Percentiles rank a stretch among this genome's conserved stretches.
These are phyloP conservation scores for Esox masquinongy DNA, from an alignment of 2,797 vertebrate genomes.

Conservation along the genomic window DNA sequence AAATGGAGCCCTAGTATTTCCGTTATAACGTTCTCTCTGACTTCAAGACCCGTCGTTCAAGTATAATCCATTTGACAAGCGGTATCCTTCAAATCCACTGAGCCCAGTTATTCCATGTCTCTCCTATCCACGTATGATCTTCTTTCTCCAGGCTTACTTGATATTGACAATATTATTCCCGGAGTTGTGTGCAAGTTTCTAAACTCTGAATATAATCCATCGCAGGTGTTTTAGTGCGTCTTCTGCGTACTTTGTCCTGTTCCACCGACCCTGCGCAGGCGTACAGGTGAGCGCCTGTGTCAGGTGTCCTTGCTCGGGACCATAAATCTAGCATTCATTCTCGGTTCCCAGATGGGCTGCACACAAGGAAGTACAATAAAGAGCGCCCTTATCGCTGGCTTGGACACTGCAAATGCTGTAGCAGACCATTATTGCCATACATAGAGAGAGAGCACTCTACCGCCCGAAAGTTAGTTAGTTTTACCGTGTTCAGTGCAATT, in stretches of 20 bases:
- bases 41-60: constrained; percentile 38
- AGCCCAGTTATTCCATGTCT: background rate
- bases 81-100: background rate
- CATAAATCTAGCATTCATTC: constrained; percentile 42
- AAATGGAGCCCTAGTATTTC: constrained; percentile 52
- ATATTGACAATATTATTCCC: background rate
- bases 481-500: no score
- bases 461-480: no score
- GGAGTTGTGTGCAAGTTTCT: background rate
- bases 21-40: constrained; percentile 9
- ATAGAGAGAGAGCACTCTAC: background rate
- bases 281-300: constrained; percentile 33
- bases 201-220: constrained; percentile 24
- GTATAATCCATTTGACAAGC: constrained; percentile 62
- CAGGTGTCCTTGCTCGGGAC: constrained; percentile 30
- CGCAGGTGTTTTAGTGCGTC: constrained; percentile 23
- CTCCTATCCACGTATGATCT: background rate
- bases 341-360: constrained; percentile 29
- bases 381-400: constrained; percentile 24
- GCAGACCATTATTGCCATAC: constrained; percentile 9
- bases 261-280: constrained; percentile 55
- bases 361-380: constrained; percentile 3
- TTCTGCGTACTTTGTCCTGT: constrained; percentile 74
- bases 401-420: no score
- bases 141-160: background rate